Percentiles rank a stretch among this genome's conserved stretches.
Conservation (phyloP, 2,797 vertebrate genomes). For the Lagodon rhomboides region DNA sequence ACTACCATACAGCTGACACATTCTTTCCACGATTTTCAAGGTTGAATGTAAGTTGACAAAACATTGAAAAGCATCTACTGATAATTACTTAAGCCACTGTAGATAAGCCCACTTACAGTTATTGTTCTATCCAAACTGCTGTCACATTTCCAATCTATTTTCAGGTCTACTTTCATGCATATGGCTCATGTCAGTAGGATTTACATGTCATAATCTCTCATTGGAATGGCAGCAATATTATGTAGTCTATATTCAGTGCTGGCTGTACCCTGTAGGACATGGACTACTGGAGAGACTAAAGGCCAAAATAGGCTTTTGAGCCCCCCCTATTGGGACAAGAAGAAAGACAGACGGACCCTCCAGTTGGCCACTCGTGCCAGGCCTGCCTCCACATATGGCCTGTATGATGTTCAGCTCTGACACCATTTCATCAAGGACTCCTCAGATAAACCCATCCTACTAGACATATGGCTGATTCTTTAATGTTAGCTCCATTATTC, state of each 20-base stretch:
- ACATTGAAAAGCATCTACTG: conserved; percentile 14
- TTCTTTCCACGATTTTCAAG: conserved; percentile 16
- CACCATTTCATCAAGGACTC: conserved; percentile 68
- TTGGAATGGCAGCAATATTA: conserved; percentile 38
- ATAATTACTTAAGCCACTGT: conserved; percentile 37
- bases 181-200: conserved; percentile 12
- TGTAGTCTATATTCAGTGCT: conserved; percentile 61
- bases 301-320: conserved; percentile 61
- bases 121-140: conserved; percentile 12
- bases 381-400: conserved; percentile 74
- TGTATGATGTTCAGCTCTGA: conserved; percentile 65
- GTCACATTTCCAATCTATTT: conserved; percentile 37
- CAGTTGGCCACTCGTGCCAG: conserved; percentile 67
- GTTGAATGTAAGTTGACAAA: conserved; percentile 26
- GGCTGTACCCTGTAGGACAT: conserved; percentile 55
- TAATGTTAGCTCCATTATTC: conserved; percentile 2
- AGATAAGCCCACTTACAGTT: conserved; percentile 10
- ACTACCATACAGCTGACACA: neutral
- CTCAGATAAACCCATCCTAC: conserved; percentile 27
- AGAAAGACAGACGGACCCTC: conserved; percentile 64
- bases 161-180: conserved; percentile 32
- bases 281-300: conserved; percentile 51
- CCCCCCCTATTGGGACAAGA: conserved; percentile 44
- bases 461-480: conserved; percentile 8
- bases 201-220: conserved; percentile 40